phyloP scores from a whole-genome alignment of 2,797 vertebrate species.

The Myripristis jacobus region DNA sequence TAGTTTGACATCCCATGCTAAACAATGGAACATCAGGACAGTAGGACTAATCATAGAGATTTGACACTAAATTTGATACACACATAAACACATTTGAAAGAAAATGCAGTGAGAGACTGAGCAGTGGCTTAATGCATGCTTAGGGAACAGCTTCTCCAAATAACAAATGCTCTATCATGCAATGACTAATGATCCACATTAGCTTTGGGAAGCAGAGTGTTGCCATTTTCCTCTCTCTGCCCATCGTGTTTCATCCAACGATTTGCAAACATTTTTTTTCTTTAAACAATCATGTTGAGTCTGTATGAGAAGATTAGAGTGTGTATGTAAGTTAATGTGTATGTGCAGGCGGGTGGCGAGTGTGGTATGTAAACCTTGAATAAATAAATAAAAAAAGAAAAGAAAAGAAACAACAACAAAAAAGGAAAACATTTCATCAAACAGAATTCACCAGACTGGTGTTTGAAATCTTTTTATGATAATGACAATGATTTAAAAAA shows the following conservation, averaged over 20 bases:
- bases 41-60: not conserved
- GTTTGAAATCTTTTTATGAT: not conserved
- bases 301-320: too few species aligned
- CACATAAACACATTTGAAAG: not conserved
- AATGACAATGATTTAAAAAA: slow-evolving; percentile 15
- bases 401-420: not conserved
- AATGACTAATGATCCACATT: not conserved
- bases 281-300: too few species aligned
- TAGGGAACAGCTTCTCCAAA: too few species aligned
- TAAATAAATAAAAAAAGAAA: too few species aligned
- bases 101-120: not conserved
- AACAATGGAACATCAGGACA: not conserved
- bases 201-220: not conserved
- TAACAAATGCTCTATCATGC: too few species aligned
- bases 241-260: not conserved
- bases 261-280: not conserved
- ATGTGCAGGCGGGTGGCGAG: not conserved
- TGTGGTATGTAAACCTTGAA: not conserved
- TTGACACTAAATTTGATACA: not conserved
- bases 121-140: not conserved
- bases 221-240: too few species aligned
- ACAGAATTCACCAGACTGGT: not conserved
- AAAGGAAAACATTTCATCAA: not conserved
- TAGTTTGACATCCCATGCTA: not conserved
- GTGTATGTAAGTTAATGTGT: too few species aligned